phyloP scores from a whole-genome alignment of 64 coral and sea anemone genomes.

The Pachyseris speciosa region DNA sequence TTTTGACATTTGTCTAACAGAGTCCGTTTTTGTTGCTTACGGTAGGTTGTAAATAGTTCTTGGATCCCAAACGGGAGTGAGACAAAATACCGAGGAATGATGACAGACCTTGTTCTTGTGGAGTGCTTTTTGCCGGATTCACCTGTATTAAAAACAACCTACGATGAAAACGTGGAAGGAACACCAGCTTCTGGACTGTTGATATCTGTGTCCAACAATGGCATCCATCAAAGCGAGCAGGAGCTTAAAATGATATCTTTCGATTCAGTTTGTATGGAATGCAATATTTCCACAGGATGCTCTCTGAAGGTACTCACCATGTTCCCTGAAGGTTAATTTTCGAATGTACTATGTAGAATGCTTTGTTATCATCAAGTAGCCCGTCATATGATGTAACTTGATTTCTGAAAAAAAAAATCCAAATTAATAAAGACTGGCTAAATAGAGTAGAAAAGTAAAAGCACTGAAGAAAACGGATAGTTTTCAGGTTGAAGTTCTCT shows the following conservation, averaged over 20 bases:
- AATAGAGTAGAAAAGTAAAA: too few relatives aligned
- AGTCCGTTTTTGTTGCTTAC: not conserved
- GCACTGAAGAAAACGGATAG: too few relatives aligned
- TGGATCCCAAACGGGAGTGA: not conserved
- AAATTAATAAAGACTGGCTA: too few relatives aligned
- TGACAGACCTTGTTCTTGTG: constrained; percentile 37
- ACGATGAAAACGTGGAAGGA: not conserved
- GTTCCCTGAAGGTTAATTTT: too few relatives aligned
- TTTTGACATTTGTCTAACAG: too few relatives aligned
- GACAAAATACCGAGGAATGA: not conserved
- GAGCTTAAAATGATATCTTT: constrained; percentile 22
- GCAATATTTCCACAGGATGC: constrained; percentile 34
- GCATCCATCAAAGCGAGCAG: not conserved
- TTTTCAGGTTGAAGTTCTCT: too few relatives aligned
- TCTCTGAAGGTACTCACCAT: constrained; percentile 17
- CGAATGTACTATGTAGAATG: too few relatives aligned
- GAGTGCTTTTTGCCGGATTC: not conserved
- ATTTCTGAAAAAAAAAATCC: too few relatives aligned
- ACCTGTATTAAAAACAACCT: not conserved
- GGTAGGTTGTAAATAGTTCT: constrained; percentile 7
- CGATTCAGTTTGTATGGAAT: constrained; percentile 39
- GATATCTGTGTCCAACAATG: constrained; percentile 45
- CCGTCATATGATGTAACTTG: too few relatives aligned
- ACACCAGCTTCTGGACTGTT: constrained; percentile 36
- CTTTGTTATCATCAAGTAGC: too few relatives aligned